phyloP scores from a whole-genome alignment of 2,888 invertebrate genomes.

The Lathronympha strigana region DNA sequence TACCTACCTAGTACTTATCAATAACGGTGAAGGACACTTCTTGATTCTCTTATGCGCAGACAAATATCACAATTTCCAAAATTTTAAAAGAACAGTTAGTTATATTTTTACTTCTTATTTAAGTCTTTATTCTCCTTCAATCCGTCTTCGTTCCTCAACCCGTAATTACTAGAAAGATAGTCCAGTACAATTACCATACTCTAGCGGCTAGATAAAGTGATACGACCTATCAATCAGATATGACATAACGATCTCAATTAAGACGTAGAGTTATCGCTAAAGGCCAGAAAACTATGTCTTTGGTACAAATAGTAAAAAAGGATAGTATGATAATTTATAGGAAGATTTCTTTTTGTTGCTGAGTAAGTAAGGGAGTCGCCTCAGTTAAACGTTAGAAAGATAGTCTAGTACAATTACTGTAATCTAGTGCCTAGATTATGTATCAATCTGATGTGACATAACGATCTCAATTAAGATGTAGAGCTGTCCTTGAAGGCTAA shows the following conservation, averaged over 20 bases:
- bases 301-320: no score
- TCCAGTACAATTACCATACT: constrained; percentile 19
- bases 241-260: constrained; percentile 31
- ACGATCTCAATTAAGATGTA: constrained; percentile 28
- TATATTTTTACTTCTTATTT: not conserved
- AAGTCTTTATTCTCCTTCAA: not conserved
- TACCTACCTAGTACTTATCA: no score
- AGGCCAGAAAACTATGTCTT: not conserved
- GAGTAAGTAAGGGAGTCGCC: no score
- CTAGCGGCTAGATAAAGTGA: constrained; percentile 1
- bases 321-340: no score
- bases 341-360: no score
- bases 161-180: constrained; percentile 5
- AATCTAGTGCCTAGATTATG: constrained; percentile 2
- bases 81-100: not conserved
- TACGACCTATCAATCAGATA: constrained; percentile 19
- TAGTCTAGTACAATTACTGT: constrained; percentile 16
- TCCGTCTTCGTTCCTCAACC: not conserved
- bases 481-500: not conserved
- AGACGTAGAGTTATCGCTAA: not conserved
- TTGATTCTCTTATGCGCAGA: no score
- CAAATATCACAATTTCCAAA: not conserved
- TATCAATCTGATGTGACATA: constrained; percentile 22
- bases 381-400: no score
- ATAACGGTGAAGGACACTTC: no score